Percentiles rank a stretch among this genome's conserved stretches.
Conservation (phyloP, 2,888 invertebrate genomes). For the Odontomyia ornata region DNA sequence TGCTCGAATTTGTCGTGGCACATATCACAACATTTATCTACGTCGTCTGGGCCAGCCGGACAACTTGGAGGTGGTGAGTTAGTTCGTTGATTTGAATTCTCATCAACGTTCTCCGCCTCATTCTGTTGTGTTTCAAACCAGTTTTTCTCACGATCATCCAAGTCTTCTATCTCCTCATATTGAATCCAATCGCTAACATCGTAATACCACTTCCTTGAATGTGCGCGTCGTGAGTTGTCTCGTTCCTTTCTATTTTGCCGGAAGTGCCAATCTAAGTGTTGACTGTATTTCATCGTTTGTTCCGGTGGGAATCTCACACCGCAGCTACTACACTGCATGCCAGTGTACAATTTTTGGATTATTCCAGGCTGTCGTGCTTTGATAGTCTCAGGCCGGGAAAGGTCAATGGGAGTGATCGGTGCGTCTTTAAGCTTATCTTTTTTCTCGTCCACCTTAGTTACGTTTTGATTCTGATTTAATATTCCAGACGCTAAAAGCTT, state of each 20-base stretch:
- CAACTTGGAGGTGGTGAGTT: conserved; percentile 75
- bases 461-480: conserved; percentile 62
- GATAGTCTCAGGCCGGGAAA: conserved; percentile 76
- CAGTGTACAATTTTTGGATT: conserved; percentile 78
- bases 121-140: conserved; percentile 79
- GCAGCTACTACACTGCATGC: conserved; percentile 96
- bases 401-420: conserved; percentile 71
- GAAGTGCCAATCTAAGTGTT: conserved; percentile 99
- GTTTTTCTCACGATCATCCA: conserved; percentile 89
- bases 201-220: conserved; percentile 90
- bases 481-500: conserved; percentile 88
- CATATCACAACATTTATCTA: conserved; percentile 80
- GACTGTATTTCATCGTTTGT: conserved; percentile 87
- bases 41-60: conserved; percentile 72
- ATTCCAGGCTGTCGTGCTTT: conserved; percentile 79
- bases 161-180: conserved; percentile 91
- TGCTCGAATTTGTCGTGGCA: conserved; percentile 94
- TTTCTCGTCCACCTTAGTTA: conserved; percentile 63
- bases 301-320: conserved; percentile 93
- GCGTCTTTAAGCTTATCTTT: conserved; percentile 54
- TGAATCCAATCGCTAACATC: conserved; percentile 91
- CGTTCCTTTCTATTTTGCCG: conserved; percentile 89
- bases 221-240: conserved; percentile 83
- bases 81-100: conserved; percentile 67
- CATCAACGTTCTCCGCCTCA: conserved; percentile 68